Base-by-base conservation (phyloP, 2,113 vertebrate genomes). In the Chionodraco myersi region DNA sequence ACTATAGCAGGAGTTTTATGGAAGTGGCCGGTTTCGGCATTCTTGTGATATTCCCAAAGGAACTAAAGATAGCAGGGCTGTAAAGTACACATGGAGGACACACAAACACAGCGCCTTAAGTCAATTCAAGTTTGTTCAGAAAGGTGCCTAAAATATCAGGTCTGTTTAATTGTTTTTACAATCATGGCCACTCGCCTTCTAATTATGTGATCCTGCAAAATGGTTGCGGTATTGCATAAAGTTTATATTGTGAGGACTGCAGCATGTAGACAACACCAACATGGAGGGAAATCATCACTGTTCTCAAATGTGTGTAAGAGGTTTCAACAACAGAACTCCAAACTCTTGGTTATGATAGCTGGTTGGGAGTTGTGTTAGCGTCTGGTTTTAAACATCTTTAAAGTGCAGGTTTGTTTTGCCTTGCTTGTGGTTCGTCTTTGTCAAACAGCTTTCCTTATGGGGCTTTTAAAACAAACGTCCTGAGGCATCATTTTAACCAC, bases 11-110 rank as follows among this genome's bases (percentile, higher is more conserved):
- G 80, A 80, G 82, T 88, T 93, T 93, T 91, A 92, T 91, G 82
- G 87, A 90, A 83, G 86, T 74, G 82, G 90, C 60, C 85, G 4
- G 48, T 83, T 88, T 86, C 12, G 51, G 89, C 80, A 83, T 87
- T 91, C 81, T 90, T 90, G 83, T 87, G 85, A 91, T 92, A 89
- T 91, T 91, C 85, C 88, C 86, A 91, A 68, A 86, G 81, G 73
- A 88, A 64, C 92, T 94, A 90, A 91, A 93, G 84, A 90, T 92
- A 93, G 90, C 86, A 75, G 57, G 45, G 84, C 72, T 67, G 60
- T 86, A 91, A 89, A 90, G 67, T 54, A 75, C 79, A 73, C 76
- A 77, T 63, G 63, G 73, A 67, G 69, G 76, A 58, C 80, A 21
- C 16, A 54, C 68, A 16, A 59, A 52, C 64, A 44, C 0, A 47